Evolutionary conservation across 2,113 vertebrate species (phyloP), one percentile per base, ranked within the genome.

Genomic region (Leuciscus idus): DNA sequence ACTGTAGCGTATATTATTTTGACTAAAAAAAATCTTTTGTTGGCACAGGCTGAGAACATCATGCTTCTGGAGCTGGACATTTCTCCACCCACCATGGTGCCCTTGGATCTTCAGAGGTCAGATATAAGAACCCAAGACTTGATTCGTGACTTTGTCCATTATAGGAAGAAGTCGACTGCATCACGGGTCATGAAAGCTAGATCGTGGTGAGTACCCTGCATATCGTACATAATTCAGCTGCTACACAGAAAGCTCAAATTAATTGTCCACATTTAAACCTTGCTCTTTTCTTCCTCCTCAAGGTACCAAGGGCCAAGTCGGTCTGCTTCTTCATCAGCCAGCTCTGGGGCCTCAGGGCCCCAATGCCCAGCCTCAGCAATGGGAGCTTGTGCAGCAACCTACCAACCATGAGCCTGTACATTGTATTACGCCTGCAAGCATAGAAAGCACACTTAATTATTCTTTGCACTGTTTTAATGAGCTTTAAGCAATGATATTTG

Each of bases 11-110:
- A 59, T 26, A 59, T 21, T 48, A 3, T 13, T 48, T 48, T 26
- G 9, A 84, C 15, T 39, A 11, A 15, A n/a, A 26, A 4, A 4
- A 8, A 73, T 30, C 4, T 39, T 52, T 8, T 83, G 21, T 72
- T 57, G 48, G 7, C 89, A 97, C 91, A 99, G 98, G 97, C 97
- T 62, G 98, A 99, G 93, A 99, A 99, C 88, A 95, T 99, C 76
- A 96, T 98, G 97, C 95, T 98, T 89, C 73, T 99, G 94, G 97
- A 99, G 92, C 88, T 99, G 90, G 98, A 99, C 86, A 94, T 98
- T 88, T 96, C 96, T 66, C 97, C 97, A 7, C 94, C 95, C 1
- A 91, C 93, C 81, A 93, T 95, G 94, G 95, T 94, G 78, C 95
- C 94, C 0, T 92, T 92, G 93, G 92, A 95, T 95, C 86, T 95